Evolutionary conservation across 2,888 invertebrate genomes (phyloP).

Genomic region (Aleiodes alternator): DNA sequence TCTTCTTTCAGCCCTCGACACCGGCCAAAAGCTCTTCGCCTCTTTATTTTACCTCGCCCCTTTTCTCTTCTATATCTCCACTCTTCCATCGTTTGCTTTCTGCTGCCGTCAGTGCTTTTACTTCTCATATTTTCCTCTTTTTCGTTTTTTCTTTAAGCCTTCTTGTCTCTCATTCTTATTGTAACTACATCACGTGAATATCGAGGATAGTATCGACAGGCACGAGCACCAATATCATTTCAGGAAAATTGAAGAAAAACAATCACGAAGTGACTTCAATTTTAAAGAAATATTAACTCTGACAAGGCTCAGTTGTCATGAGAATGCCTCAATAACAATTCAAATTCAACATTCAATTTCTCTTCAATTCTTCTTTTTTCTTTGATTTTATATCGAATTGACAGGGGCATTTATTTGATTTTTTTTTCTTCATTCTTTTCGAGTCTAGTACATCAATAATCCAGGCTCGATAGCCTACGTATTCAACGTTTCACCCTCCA

Average conservation of each 20-base stretch:
- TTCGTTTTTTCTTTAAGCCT: not conserved
- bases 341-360: constrained; percentile 6
- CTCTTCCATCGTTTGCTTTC: constrained; percentile 3
- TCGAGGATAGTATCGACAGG: constrained; percentile 33
- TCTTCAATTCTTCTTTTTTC: not conserved
- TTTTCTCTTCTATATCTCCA: constrained; percentile 36
- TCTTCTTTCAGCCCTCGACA: constrained; percentile 44
- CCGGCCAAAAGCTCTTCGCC: constrained; percentile 44
- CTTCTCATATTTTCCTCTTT: not conserved
- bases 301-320: not conserved
- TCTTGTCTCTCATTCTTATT: constrained; percentile 21
- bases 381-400: not conserved
- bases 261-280: constrained; percentile 22
- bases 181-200: constrained; percentile 27
- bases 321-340: not conserved
- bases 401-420: too few relatives aligned
- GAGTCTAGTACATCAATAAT: too few relatives aligned
- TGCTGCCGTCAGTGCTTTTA: not conserved
- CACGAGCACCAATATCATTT: constrained; percentile 4
- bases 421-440: too few relatives aligned
- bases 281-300: constrained; percentile 2
- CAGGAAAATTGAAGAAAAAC: constrained; percentile 25
- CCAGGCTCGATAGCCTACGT: too few relatives aligned
- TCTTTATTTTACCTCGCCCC: constrained; percentile 43
- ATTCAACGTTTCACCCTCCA: too few relatives aligned